phyloP scores from a whole-genome alignment of 2,888 invertebrate genomes.

The Scaptomyza reducta region DNA sequence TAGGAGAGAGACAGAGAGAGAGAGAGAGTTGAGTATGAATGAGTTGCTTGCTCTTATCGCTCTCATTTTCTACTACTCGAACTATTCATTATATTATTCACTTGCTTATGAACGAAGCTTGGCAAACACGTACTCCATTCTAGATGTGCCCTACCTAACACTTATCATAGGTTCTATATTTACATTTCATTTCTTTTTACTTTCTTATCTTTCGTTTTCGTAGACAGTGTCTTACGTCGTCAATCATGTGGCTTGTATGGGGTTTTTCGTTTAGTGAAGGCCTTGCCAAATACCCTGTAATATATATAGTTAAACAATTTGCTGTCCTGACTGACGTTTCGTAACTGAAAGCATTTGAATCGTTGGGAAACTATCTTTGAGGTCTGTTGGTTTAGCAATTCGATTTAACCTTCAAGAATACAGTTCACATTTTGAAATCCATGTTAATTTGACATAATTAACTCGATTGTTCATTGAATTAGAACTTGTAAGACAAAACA shows the following conservation, averaged over 20 bases:
- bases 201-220: constrained; percentile 30
- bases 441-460: constrained; percentile 62
- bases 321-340: too few relatives aligned
- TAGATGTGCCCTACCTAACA: constrained; percentile 1
- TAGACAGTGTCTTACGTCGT: constrained; percentile 22
- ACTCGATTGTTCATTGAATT: constrained; percentile 37
- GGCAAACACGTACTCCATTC: constrained; percentile 30
- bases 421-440: neutral
- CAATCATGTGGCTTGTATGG: constrained; percentile 30
- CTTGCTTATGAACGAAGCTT: neutral
- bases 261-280: constrained; percentile 11
- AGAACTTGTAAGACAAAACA: constrained; percentile 20
- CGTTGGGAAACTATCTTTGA: too few relatives aligned
- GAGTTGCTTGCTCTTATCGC: constrained; percentile 5
- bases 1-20: neutral
- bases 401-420: neutral
- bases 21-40: neutral
- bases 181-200: constrained; percentile 30
- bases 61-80: neutral
- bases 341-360: too few relatives aligned
- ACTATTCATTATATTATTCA: neutral
- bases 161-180: constrained; percentile 32
- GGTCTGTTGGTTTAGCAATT: neutral
- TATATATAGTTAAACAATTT: neutral
- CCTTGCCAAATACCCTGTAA: constrained; percentile 41